Conservation (phyloP, 2,113 vertebrate species). For the Hemichromis elongatus region DNA sequence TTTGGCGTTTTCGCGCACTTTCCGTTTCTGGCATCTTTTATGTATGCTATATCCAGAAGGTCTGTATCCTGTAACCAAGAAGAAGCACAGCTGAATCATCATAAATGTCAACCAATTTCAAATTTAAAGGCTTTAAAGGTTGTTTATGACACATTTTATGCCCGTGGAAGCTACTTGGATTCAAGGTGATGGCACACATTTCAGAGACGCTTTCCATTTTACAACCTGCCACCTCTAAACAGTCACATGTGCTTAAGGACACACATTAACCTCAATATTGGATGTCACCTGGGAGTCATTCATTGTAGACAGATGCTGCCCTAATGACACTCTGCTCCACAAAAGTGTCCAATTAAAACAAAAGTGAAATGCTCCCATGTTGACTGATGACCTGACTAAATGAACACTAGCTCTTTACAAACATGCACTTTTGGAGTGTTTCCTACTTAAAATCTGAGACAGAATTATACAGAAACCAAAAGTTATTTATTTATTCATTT, state of each 20-base stretch:
- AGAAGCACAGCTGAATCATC: neutral
- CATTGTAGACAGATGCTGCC: neutral
- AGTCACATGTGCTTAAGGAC: neutral
- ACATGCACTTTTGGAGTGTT: neutral
- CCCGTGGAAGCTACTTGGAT: neutral
- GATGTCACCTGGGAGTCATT: constrained; percentile 2
- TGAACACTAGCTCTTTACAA: neutral
- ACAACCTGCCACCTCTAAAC: neutral
- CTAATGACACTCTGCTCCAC: neutral
- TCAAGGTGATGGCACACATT: neutral
- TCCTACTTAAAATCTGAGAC: neutral
- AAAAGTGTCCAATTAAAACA: neutral
- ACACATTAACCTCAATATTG: constrained; percentile 16
- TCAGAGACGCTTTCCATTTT: neutral
- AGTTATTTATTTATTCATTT: neutral
- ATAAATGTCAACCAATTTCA: neutral
- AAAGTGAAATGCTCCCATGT: neutral
- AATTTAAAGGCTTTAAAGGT: neutral
- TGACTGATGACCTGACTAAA: neutral
- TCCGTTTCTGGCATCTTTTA: constrained; percentile 77
- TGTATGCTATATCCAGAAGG: constrained; percentile 73
- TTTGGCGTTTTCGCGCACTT: constrained; percentile 77
- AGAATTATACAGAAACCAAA: neutral
- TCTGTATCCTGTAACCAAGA: constrained; percentile 70
- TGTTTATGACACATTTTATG: neutral